Base-by-base conservation (phyloP, 2,888 invertebrate genomes). In the Rotaria socialis region DNA sequence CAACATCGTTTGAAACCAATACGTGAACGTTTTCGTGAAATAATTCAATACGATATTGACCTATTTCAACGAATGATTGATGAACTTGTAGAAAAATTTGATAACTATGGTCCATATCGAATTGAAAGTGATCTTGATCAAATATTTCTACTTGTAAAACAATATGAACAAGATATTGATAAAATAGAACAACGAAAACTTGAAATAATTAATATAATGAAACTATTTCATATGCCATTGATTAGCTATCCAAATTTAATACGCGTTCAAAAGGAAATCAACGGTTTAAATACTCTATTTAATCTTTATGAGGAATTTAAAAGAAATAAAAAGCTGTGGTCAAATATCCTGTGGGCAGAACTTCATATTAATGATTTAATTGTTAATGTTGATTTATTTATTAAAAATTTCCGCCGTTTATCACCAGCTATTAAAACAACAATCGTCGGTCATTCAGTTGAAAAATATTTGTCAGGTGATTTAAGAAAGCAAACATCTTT, bases 151-250 rank as follows among this genome's bases (percentile, higher is more conserved):
- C 86, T 90, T 87, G 88, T 91, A 88, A 89, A 94, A 92, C 93
- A 93, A 90, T 95, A 93, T 89, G 90, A 90, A 22, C 93, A 93
- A 89, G 92, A 94, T 88, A 94, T 96, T 88, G 93, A 93, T 7
- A 92, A 93, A 75, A 89, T 95, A 19, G 95, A 95, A 89, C 90
- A 91, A 0, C 93, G 93, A 86, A 89, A 95, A 88, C 92, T 92
- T 86, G 93, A 93, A 87, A 90, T 94, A 88, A 93, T 93, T 8
- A 94, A 93, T 87, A 95, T 95, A 0, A 96, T 96, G 91, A 94
- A 94, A 89, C 92, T 96, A 5, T 96, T 96, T 90, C 95, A 96
- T 89, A 94, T 96, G 89, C 94, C 95, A 94, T 93, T 95, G 85
- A 94, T 95, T 0, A 95, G 95, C 90, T 96, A 96, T 89, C 94